Evolutionary conservation across 1,140 invertebrate species (phyloP).

Genomic region (Drosophila murphyi): DNA sequence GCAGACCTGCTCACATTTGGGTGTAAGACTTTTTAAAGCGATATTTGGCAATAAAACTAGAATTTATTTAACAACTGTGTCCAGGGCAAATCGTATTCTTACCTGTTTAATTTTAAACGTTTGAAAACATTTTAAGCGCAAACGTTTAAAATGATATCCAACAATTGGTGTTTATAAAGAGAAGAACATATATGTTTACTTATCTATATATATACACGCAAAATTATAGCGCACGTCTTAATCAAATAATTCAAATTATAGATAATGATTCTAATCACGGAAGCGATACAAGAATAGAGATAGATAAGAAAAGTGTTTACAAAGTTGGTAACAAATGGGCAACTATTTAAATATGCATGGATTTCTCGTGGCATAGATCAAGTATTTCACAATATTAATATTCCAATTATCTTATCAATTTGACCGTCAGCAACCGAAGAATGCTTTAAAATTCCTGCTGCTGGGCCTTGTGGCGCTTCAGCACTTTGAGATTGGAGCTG

Average conservation of each 20-base stretch:
- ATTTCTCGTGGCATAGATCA: neutral
- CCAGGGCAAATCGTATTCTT: too few species aligned
- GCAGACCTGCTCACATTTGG: too few species aligned
- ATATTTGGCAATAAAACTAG: too few species aligned
- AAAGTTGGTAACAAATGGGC: neutral
- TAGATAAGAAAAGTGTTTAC: neutral
- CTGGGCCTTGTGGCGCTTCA: conserved; percentile 55
- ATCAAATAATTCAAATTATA: neutral
- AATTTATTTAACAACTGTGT: too few species aligned
- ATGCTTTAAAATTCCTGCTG: conserved; percentile 17
- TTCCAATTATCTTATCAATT: neutral
- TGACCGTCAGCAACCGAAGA: conserved; percentile 69
- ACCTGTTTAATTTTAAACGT: too few species aligned
- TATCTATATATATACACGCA: neutral
- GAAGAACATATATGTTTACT: neutral
- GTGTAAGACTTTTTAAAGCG: too few species aligned
- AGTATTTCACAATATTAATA: neutral
- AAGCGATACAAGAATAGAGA: neutral
- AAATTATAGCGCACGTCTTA: neutral
- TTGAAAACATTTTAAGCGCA: too few species aligned
- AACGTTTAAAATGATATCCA: too few species aligned
- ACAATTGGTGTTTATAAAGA: neutral
- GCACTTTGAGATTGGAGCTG: conserved; percentile 31
- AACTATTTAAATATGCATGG: neutral
- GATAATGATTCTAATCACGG: neutral